A percentile compares a stretch with the other conserved stretches of the same genome.
Evolutionary conservation across 2,797 vertebrate genomes (phyloP).

Genomic region (Myotis myotis): DNA sequence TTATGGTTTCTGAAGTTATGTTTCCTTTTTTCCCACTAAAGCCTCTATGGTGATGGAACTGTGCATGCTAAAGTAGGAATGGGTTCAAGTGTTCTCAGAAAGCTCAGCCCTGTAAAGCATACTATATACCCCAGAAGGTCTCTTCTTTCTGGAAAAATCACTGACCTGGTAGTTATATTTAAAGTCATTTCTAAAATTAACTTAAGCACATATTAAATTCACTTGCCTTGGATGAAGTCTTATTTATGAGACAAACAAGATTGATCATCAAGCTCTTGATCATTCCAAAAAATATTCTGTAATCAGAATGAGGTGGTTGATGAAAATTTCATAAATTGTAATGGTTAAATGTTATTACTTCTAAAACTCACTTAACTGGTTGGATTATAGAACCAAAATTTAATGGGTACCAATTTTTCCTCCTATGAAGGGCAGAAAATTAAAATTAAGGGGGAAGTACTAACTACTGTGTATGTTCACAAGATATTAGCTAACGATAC

Average conservation of each 20-base stretch:
- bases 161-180: neutral
- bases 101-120: neutral
- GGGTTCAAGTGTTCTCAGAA: neutral
- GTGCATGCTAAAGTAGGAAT: neutral
- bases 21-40: neutral
- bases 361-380: neutral
- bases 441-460: neutral
- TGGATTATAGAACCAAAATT: neutral
- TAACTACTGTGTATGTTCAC: neutral
- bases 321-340: constrained; percentile 33
- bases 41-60: neutral
- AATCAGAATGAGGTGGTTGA: neutral
- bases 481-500: neutral
- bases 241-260: neutral
- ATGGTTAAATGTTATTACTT: neutral
- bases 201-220: neutral
- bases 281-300: neutral
- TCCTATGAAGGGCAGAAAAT: neutral
- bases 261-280: neutral
- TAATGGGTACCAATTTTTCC: neutral
- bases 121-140: neutral
- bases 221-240: neutral
- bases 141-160: neutral
- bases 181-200: neutral
- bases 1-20: neutral